These are phyloP conservation scores for Cactoblastis cactorum DNA, from an alignment of 2,888 invertebrate species.

Conservation along the genomic window DNA sequence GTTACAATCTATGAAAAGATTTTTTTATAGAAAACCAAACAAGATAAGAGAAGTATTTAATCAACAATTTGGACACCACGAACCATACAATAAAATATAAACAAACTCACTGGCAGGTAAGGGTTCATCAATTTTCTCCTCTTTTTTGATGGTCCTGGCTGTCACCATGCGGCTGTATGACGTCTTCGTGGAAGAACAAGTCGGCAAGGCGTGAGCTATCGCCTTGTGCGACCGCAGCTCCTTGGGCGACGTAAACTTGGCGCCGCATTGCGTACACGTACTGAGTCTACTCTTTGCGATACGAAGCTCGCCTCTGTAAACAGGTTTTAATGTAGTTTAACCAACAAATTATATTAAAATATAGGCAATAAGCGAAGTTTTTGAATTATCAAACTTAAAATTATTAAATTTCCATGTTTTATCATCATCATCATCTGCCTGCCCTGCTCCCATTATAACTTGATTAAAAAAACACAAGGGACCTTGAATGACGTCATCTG, in stretches of 20 bases:
- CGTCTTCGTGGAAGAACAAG: conserved; percentile 38
- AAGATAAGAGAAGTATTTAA: too few relatives aligned
- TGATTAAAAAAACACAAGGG: too few relatives aligned
- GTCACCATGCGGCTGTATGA: conserved; percentile 52
- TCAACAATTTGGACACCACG: neutral
- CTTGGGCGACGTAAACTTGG: conserved; percentile 79
- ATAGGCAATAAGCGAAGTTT: neutral
- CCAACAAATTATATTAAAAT: neutral
- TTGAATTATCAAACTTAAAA: too few relatives aligned
- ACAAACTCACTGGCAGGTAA: conserved; percentile 35
- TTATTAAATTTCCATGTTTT: too few relatives aligned
- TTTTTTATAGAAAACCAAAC: too few relatives aligned
- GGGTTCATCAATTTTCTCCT: conserved; percentile 52
- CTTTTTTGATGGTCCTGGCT: conserved; percentile 65
- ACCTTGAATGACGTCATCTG: too few relatives aligned
- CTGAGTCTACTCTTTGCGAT: conserved; percentile 53
- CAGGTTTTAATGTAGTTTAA: too few relatives aligned
- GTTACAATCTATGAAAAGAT: too few relatives aligned
- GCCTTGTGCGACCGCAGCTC: conserved; percentile 82
- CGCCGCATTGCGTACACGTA: conserved; percentile 80
- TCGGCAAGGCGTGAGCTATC: conserved; percentile 67
- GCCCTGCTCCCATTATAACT: too few relatives aligned
- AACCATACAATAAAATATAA: conserved; percentile 9
- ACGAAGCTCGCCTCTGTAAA: conserved; percentile 48
- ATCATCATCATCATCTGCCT: too few relatives aligned